phyloP scores from a whole-genome alignment of 2,888 invertebrate genomes.

The Andrena praecox region DNA sequence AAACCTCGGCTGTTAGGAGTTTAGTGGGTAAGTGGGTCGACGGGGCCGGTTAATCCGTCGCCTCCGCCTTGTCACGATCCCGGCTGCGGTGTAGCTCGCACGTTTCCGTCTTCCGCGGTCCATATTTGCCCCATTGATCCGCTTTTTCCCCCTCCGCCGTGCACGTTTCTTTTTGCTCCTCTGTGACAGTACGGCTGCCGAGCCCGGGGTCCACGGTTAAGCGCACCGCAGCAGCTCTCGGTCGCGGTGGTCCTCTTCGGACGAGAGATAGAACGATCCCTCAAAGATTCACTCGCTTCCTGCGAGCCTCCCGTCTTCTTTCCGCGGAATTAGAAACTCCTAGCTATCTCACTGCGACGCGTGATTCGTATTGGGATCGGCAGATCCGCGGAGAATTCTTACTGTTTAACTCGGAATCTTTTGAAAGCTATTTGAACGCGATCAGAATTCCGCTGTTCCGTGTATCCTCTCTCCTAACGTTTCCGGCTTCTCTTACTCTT shows the following conservation, averaged over 20 bases:
- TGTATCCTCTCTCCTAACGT: too few species aligned
- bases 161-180: not conserved
- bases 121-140: constrained; percentile 18
- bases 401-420: too few species aligned
- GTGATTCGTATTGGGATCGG: too few species aligned
- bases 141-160: not conserved
- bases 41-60: constrained; percentile 74
- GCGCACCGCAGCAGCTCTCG: not conserved
- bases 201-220: not conserved
- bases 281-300: too few species aligned
- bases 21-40: constrained; percentile 84
- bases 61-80: constrained; percentile 16
- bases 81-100: constrained; percentile 12
- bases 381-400: too few species aligned
- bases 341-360: not conserved
- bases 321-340: not conserved
- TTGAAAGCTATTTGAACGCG: too few species aligned
- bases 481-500: too few species aligned
- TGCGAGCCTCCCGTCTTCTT: not conserved
- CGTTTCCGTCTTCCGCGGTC: constrained; percentile 39
- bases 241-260: not conserved
- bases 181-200: not conserved
- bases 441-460: too few species aligned
- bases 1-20: constrained; percentile 70
- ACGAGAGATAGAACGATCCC: not conserved